Percentiles rank a stretch among this genome's conserved stretches.
Conservation (phyloP, 2,113 vertebrate genomes). For the Sturnus vulgaris region DNA sequence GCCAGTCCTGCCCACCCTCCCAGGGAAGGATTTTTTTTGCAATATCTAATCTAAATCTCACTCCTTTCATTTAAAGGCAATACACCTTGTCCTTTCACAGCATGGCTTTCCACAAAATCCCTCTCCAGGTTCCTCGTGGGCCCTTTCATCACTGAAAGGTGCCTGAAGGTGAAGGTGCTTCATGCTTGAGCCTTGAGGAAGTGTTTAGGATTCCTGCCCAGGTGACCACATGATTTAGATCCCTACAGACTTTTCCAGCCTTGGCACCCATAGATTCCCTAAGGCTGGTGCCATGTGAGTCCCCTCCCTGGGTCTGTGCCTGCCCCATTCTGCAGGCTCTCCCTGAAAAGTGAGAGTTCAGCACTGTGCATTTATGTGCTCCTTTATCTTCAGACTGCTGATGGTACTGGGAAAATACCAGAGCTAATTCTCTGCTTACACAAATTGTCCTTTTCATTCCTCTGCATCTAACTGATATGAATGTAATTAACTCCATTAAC, state of each 20-base stretch:
- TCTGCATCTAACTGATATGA: background rate
- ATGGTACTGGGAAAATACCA: background rate
- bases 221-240: background rate
- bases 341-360: background rate
- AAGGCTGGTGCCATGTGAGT: background rate
- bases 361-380: background rate
- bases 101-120: fast-evolving
- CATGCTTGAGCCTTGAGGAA: background rate
- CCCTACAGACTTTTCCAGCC: background rate
- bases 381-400: background rate
- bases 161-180: background rate
- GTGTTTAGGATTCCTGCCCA: background rate
- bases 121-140: background rate
- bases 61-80: background rate
- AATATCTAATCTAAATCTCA: background rate
- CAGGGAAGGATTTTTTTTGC: background rate
- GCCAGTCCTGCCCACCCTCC: background rate
- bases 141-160: background rate
- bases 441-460: background rate
- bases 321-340: background rate
- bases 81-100: background rate
- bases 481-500: background rate
- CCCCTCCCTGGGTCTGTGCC: background rate
- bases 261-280: no score
- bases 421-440: conserved; percentile 1